Conservation (phyloP, 2,113 vertebrate species). For the Neogobius melanostomus region DNA sequence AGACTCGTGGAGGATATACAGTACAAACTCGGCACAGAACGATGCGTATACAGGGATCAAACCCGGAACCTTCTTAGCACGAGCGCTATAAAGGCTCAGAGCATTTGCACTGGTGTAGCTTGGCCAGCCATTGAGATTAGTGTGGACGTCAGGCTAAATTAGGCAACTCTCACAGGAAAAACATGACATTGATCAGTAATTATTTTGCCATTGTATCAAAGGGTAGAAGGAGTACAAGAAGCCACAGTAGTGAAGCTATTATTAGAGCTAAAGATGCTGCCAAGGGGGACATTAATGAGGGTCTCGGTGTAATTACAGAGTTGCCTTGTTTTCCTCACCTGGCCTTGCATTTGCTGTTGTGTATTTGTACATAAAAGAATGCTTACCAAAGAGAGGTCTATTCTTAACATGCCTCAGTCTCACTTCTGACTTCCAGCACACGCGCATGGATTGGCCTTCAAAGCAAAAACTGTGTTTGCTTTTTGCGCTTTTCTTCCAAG, state of each 20-base stretch:
- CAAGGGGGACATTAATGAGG: neutral
- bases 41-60: no score
- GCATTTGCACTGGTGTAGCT: no score
- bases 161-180: neutral
- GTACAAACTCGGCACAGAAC: no score
- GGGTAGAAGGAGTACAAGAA: neutral
- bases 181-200: neutral
- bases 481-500: slow-evolving; percentile 28
- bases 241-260: neutral
- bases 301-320: neutral
- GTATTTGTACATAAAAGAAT: slow-evolving; percentile 12
- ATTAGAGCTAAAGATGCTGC: neutral
- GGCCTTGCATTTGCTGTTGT: neutral
- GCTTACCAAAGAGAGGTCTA: neutral
- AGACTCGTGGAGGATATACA: no score
- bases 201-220: neutral
- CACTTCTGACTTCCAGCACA: slow-evolving; percentile 1
- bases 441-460: neutral
- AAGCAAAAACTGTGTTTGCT: slow-evolving; percentile 35
- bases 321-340: slow-evolving; percentile 6
- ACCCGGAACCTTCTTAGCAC: no score
- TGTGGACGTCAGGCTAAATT: neutral
- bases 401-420: slow-evolving; percentile 8
- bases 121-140: neutral
- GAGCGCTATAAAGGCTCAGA: no score